Percentiles rank a stretch among this genome's conserved stretches.
These are phyloP conservation scores for Aphidoletes aphidimyza DNA, from an alignment of 2,888 invertebrate genomes.

Conservation along the genomic window DNA sequence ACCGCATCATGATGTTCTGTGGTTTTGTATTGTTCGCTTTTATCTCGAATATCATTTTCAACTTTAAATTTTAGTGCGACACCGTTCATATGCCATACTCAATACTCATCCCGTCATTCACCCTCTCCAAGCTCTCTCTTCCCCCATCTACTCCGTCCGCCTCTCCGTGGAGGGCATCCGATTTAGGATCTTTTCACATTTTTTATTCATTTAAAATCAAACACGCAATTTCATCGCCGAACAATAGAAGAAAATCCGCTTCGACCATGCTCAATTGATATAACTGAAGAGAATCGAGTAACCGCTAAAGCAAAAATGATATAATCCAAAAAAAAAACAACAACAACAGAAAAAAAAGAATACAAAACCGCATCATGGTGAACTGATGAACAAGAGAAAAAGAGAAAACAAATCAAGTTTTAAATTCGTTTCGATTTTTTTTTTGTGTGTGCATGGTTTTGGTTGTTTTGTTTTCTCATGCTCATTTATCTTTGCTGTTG, in stretches of 20 bases:
- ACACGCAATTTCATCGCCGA: not conserved
- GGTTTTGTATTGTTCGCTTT: not conserved
- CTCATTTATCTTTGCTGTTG: not conserved
- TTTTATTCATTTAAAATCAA: not conserved
- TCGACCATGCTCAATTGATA: not conserved
- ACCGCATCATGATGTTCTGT: not conserved
- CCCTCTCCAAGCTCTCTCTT: not conserved
- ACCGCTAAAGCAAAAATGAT: not conserved
- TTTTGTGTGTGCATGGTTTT: not conserved
- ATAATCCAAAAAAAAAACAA: not conserved
- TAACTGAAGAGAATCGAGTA: not conserved
- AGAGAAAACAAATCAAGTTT: not conserved
- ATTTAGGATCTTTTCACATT: not conserved
- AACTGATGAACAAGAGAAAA: not conserved
- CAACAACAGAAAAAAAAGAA: no score
- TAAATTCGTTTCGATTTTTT: not conserved
- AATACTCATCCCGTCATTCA: no score
- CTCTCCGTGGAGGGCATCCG: no score
- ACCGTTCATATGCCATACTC: no score
- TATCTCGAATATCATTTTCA: slow-evolving; percentile 21
- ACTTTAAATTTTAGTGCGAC: not conserved
- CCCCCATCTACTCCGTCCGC: not conserved
- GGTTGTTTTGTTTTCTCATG: not conserved
- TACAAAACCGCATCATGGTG: no score
- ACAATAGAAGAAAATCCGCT: not conserved